Percentiles rank a stretch among this genome's conserved stretches.
phyloP scores from a whole-genome alignment of 2,113 vertebrate species.

The Naja naja region DNA sequence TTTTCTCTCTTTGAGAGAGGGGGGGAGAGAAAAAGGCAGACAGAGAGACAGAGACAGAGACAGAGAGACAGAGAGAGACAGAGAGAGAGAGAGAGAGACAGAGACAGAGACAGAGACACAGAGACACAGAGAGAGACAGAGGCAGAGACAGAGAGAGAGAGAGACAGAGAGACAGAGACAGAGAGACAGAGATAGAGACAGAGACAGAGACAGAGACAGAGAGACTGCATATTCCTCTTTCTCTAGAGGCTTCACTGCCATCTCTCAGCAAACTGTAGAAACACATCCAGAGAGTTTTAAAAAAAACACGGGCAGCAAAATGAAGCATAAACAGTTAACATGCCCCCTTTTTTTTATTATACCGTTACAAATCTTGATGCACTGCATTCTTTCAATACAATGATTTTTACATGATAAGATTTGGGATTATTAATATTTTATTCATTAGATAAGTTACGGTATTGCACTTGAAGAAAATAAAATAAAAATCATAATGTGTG shows the following conservation, averaged over 20 bases:
- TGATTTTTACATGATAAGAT: neutral
- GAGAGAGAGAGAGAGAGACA: too few relatives aligned
- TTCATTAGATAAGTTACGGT: neutral
- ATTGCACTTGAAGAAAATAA: neutral
- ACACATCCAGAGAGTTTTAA: slow-evolving; percentile 26
- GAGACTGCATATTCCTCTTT: neutral
- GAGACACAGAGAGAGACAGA: too few relatives aligned
- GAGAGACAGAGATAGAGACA: too few relatives aligned
- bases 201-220: neutral
- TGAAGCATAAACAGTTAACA: neutral
- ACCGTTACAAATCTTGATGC: neutral
- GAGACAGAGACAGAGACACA: too few relatives aligned
- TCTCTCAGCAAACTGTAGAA: slow-evolving; percentile 55
- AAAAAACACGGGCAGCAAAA: neutral
- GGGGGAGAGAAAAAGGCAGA: too few relatives aligned
- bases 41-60: rapidly evolving
- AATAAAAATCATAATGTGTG: neutral
- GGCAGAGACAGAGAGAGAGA: too few relatives aligned
- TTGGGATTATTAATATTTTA: neutral
- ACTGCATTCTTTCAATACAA: neutral
- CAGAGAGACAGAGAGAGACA: rapidly evolving
- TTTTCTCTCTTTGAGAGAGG: neutral
- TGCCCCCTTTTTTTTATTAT: neutral
- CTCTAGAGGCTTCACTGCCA: slow-evolving; percentile 58
- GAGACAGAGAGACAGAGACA: rapidly evolving